Base-by-base conservation (phyloP, 2,797 vertebrate genomes). In the Chelon auratus region DNA sequence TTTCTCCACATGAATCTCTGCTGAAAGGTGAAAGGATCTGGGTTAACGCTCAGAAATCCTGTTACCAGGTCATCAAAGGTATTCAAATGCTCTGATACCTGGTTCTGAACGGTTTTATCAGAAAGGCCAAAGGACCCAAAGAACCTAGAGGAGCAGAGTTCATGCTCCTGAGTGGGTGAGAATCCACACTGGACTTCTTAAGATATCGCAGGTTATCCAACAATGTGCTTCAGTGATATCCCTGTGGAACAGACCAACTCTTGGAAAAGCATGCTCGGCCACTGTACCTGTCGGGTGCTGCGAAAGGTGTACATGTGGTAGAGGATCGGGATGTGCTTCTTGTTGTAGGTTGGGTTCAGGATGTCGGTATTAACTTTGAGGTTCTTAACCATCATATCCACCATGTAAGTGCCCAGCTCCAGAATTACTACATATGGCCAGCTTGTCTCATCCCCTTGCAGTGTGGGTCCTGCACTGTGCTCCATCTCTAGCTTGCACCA, bases 221-320 rank as follows among this genome's bases (percentile, higher is more conserved):
- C 42, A 17, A 51, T 1, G 20, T 0, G 20, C 10, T 68, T 48
- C 43, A 55, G 52, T 9, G 14, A 62, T 10, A 53, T 20, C 22
- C 43, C 30, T 17, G 18, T 11, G 18, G 12, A 65, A 58, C 3
- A 45, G 10, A 63, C 45, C 2, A 9, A 62, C 14, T 39, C 22
- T 33, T 8, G 5, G 11, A 72, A 24, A 54, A 24, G 62, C 2
- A 1, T 22, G 26, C 7, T 17, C 20, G 26, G 43, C 13, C 53
- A 62, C 62, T 8, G 9, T 87, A 99, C 98, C 98, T 98, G 97
- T 18, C 90, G 93, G 47, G 65, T 94, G 88, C 93, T 96, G 12
- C 93, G 96, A 90, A 98, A 99, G 20, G 96, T 94, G 74, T 99
- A 99, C 91, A 98, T 94, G 42, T 99, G 98, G 87, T 99, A 99